Evolutionary conservation across 2,113 vertebrate genomes (phyloP), one percentile per base, ranked within the genome.

Genomic region (Ovibos moschatus): DNA sequence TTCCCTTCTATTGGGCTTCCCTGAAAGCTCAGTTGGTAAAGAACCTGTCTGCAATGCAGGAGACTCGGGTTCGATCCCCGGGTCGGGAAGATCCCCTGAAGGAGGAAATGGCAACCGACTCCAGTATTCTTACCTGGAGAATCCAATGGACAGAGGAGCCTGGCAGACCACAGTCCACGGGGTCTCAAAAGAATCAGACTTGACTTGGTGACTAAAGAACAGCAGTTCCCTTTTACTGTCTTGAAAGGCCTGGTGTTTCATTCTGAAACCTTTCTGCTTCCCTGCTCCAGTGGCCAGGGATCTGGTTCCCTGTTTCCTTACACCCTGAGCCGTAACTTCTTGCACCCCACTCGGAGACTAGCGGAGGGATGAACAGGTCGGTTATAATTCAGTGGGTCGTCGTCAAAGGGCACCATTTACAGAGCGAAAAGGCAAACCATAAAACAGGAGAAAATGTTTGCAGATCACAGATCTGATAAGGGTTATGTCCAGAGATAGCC

Each of bases 301-400:
- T 7, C 3, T 0, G 8, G 50, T 62, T 8, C n/a, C 5, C 55
- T 6, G 25, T 25, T 30, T 1, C 3, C 3, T 78, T 33, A 11
- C 5, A 4, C 27, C 15, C 12, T 3, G 4, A 4, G 47, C 40
- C 1, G 0, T 50, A 58, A 64, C n/a, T 23, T 25, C 71, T 53
- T 23, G 5, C 7, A 23, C 3, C 6, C 64, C 19, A 19, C 83
- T 3, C 2, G 0, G 47, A 40, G 6, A 10, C 45, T 0, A 11
- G 55, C 1, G 7, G 16, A 25, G 57, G 7, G 36, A 53, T 47
- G n/a, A 60, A 36, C 12, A 2, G 9, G 1, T 7, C 17, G 1
- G 1, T 9, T 27, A 17, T 47, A 51, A 17, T 33, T 6, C 12
- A 7, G 2, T 6, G 57, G 9, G 4, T 30, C 19, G 0, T 33